Evolutionary conservation across 2,113 vertebrate genomes (phyloP).

Genomic region (Vulpes lagopus): DNA sequence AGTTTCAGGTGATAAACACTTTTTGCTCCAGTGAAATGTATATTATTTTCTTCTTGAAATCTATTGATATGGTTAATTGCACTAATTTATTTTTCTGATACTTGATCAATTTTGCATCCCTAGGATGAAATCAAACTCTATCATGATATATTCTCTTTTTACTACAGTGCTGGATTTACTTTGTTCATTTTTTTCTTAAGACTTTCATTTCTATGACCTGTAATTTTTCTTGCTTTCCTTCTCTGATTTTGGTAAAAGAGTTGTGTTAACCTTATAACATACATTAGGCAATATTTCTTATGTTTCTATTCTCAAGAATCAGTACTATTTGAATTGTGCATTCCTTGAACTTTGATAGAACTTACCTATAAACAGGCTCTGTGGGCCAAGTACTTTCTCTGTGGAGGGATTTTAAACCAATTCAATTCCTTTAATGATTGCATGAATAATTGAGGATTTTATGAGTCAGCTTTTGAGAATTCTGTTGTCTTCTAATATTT

Average conservation of each 20-base stretch:
- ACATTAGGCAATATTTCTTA: background rate
- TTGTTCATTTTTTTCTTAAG: background rate
- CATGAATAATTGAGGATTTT: background rate
- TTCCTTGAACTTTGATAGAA: background rate
- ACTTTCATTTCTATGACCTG: background rate
- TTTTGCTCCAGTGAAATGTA: background rate
- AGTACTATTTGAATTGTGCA: background rate
- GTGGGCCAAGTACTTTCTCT: background rate
- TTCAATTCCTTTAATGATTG: background rate
- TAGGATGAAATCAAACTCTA: background rate
- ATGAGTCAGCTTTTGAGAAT: background rate
- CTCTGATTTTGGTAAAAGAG: background rate
- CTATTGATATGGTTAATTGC: background rate
- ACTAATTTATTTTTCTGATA: constrained; percentile 49
- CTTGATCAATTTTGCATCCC: background rate
- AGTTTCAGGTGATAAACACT: constrained; percentile 7
- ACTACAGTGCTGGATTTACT: background rate
- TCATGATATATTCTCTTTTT: background rate
- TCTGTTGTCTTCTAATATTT: constrained; percentile 28
- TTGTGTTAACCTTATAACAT: constrained; percentile 7
- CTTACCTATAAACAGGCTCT: background rate
- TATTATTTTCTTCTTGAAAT: constrained; percentile 35
- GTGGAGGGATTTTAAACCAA: background rate
- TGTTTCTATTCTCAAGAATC: background rate
- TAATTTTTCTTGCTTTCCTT: background rate